Percentiles rank a stretch among this genome's conserved stretches.
Evolutionary conservation across 2,797 vertebrate species (phyloP).

Genomic region (Florisuga fusca): DNA sequence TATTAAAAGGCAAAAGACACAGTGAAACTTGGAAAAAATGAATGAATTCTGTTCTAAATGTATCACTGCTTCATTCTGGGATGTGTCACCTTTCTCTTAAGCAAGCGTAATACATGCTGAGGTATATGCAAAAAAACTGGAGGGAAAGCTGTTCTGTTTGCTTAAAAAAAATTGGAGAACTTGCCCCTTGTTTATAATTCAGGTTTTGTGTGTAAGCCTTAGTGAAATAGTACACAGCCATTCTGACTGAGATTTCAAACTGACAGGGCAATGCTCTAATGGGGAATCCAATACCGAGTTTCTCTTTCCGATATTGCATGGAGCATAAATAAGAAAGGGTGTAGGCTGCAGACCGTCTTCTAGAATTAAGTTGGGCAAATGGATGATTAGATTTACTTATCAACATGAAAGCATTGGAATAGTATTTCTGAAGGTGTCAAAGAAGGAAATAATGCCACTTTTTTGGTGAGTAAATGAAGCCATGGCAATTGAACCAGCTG

Average conservation of each 20-base stretch:
- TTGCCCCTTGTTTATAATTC: background rate
- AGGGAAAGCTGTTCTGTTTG: background rate
- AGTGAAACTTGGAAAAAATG: background rate
- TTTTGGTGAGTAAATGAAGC: background rate
- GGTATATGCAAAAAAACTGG: background rate
- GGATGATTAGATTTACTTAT: background rate
- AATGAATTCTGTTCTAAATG: background rate
- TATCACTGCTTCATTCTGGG: background rate
- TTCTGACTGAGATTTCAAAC: background rate
- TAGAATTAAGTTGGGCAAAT: background rate
- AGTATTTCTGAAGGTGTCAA: background rate
- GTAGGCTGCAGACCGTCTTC: background rate
- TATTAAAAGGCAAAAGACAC: background rate
- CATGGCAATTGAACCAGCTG: background rate
- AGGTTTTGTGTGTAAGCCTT: background rate
- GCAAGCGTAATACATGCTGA: background rate
- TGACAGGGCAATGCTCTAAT: background rate
- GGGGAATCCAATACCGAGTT: background rate
- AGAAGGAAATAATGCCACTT: background rate
- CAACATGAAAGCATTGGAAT: background rate
- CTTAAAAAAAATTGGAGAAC: background rate
- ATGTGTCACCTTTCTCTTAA: background rate
- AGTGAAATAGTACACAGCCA: background rate
- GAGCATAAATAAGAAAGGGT: background rate
- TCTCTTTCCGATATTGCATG: background rate